These are phyloP conservation scores for Lichenostomus cassidix DNA, from an alignment of 2,113 vertebrate genomes.

Conservation along the genomic window DNA sequence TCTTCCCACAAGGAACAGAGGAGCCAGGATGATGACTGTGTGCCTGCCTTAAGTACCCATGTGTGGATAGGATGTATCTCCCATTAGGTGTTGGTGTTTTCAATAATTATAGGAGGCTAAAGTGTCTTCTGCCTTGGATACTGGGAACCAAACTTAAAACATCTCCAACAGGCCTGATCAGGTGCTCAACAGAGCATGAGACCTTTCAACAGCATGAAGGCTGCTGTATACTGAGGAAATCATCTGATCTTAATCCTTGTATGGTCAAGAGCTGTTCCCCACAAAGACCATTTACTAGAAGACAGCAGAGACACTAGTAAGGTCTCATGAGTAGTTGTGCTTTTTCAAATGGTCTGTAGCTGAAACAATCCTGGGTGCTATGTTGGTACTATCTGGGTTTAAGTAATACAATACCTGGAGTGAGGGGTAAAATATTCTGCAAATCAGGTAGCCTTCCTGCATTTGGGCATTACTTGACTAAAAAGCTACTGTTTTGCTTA, in stretches of 20 bases:
- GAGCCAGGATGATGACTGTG: background rate
- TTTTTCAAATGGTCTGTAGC: background rate
- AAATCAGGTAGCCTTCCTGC: background rate
- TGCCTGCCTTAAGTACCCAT: background rate
- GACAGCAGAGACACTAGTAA: background rate
- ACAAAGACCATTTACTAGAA: background rate
- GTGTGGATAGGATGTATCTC: background rate
- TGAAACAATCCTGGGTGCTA: background rate
- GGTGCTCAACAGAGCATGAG: background rate
- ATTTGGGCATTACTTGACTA: background rate
- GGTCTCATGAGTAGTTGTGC: background rate
- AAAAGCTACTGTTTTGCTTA: background rate
- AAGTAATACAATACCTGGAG: background rate
- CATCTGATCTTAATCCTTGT: background rate
- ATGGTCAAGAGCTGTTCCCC: background rate
- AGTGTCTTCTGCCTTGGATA: background rate
- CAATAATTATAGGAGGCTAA: background rate
- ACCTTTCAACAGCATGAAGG: background rate
- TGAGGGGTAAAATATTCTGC: background rate
- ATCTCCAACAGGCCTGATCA: background rate
- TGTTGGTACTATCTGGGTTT: background rate
- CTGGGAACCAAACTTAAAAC: background rate
- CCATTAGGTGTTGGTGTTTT: background rate
- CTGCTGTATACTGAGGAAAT: background rate
- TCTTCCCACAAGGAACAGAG: background rate